Percentiles rank a stretch among this genome's conserved stretches.
Conservation (phyloP, 2,888 invertebrate genomes). For the Drosophila melanocephala region DNA sequence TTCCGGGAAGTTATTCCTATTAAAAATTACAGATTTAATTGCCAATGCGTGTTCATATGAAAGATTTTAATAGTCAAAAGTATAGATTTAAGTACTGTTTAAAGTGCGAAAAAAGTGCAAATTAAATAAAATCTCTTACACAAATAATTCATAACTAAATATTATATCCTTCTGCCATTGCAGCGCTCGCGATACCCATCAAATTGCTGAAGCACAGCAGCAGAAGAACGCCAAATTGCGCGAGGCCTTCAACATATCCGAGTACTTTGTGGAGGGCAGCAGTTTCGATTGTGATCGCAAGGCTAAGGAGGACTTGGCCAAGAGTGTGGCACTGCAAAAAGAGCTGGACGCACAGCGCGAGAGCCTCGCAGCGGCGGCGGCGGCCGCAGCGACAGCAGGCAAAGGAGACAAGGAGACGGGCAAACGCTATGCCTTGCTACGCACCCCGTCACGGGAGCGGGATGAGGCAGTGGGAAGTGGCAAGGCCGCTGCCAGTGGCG, state of each 20-base stretch:
- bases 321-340: conserved; percentile 85
- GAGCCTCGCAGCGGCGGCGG: conserved; percentile 74
- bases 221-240: conserved; percentile 97
- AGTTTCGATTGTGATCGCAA: conserved; percentile 93
- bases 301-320: conserved; percentile 86
- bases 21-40: no score
- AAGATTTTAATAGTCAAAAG: no score
- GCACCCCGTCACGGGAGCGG: conserved; percentile 90
- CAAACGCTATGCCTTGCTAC: conserved; percentile 90
- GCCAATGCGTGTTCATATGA: no score
- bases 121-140: background rate
- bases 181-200: conserved; percentile 98
- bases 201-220: conserved; percentile 97
- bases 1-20: no score
- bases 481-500: conserved; percentile 79
- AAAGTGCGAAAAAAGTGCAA: background rate
- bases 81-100: no score
- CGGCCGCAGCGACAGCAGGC: conserved; percentile 67
- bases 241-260: conserved; percentile 97
- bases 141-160: background rate
- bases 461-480: conserved; percentile 66
- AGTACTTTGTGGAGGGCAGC: conserved; percentile 96
- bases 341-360: conserved; percentile 86
- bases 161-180: conserved; percentile 7
- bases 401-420: conserved; percentile 82